Conservation (phyloP, 1,140 invertebrate species). For the Drosophila pectinifera region DNA sequence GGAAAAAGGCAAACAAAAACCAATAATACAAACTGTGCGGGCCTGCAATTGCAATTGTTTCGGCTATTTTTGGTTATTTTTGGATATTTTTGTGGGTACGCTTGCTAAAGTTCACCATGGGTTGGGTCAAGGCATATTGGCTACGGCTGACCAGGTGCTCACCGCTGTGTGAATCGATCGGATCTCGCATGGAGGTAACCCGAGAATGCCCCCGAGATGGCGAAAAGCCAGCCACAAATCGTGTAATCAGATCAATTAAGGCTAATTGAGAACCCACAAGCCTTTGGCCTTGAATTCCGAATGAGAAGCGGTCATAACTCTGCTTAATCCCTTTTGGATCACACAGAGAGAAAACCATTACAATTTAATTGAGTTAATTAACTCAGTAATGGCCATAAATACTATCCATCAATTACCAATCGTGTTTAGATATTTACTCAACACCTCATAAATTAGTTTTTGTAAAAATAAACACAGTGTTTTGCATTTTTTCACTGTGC, state of each 20-base stretch:
- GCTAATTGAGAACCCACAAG: conserved; percentile 37
- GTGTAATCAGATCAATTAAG: conserved; percentile 76
- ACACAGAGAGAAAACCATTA: neutral
- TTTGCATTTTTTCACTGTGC: neutral
- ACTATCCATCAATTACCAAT: neutral
- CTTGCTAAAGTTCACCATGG: conserved; percentile 68
- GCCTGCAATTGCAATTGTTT: conserved; percentile 68
- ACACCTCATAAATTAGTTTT: conserved; percentile 3
- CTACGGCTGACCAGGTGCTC: conserved; percentile 72
- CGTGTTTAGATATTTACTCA: neutral
- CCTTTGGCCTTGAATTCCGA: neutral
- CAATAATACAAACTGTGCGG: conserved; percentile 63
- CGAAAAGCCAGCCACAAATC: conserved; percentile 23
- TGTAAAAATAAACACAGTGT: neutral
- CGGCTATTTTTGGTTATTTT: conserved; percentile 35
- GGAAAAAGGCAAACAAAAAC: conserved; percentile 12
- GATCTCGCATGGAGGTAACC: conserved; percentile 46
- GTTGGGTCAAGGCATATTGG: conserved; percentile 62
- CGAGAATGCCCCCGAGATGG: conserved; percentile 19
- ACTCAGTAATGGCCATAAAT: neutral
- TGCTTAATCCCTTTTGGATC: neutral
- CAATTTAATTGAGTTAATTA: no score
- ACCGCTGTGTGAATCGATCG: conserved; percentile 55
- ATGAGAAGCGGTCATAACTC: neutral
- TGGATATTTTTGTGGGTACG: conserved; percentile 28